phyloP scores from a whole-genome alignment of 2,113 vertebrate genomes.

The Toxotes chatareus region DNA sequence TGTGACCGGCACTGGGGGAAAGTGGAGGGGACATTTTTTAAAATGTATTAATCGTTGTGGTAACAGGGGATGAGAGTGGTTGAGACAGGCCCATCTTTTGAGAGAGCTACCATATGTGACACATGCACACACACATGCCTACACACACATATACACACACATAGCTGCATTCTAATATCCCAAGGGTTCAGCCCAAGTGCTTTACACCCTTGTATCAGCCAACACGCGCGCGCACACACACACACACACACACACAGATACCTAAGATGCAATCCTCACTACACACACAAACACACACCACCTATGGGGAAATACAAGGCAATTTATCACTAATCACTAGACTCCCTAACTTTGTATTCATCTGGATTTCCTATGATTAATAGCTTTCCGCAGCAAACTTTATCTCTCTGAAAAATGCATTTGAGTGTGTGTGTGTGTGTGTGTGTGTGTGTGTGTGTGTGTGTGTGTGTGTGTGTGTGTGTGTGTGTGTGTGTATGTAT shows the following conservation, averaged over 20 bases:
- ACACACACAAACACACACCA: constrained; percentile 57
- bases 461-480: too few species aligned
- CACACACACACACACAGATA: constrained; percentile 43
- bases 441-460: constrained; percentile 11
- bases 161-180: constrained; percentile 65
- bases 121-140: constrained; percentile 55
- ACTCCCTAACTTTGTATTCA: constrained; percentile 78
- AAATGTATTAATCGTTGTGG: constrained; percentile 86
- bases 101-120: constrained; percentile 65
- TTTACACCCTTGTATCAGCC: constrained; percentile 54
- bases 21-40: constrained; percentile 87
- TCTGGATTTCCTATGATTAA: constrained; percentile 81
- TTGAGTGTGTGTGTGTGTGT: constrained; percentile 41
- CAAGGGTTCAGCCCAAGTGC: constrained; percentile 64
- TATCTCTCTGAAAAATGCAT: constrained; percentile 59
- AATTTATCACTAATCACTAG: constrained; percentile 80
- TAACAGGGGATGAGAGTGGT: constrained; percentile 79
- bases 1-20: constrained; percentile 69
- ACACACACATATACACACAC: constrained; percentile 47
- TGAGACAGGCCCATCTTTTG: constrained; percentile 80
- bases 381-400: constrained; percentile 75
- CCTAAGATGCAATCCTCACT: constrained; percentile 42
- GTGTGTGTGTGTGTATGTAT: neutral
- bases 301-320: constrained; percentile 75
- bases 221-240: constrained; percentile 49